Evolutionary conservation across 2,888 invertebrate genomes (phyloP), one percentile per base, ranked within the genome.

Genomic region (Nysson spinosus): DNA sequence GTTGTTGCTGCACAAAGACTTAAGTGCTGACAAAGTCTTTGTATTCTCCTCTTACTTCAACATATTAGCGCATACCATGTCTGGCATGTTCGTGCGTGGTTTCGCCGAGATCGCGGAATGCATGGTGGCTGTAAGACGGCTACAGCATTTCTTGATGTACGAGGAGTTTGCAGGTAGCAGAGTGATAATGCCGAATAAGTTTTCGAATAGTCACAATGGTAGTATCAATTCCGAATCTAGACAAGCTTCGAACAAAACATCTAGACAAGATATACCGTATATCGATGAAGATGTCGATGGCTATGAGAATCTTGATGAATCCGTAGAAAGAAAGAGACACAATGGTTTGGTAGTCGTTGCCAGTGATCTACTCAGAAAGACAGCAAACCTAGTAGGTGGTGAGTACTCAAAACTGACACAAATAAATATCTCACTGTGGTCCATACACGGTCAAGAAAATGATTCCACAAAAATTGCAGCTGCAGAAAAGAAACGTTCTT

Each of bases 21-120:
- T 96, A 68, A 92, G 93, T 0, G 93, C 95, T 0, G 93, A 93
- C 72, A 91, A 92, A 81, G 88, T 90, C 1, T 91, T 91, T 75
- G 90, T 91, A 0, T 88, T 90, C 49, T 89, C 90, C 63, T 88
- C 89, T 0, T 91, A 89, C 72, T 90, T 89, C 80, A 89, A 88
- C 68, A 88, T 90, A 17, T 81, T 91, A 3, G 87, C 90, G 0
- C 89, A 89, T 69, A 90, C 90, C 0, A 90, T 91, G 90, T 89
- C 90, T 0, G 87, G 89, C 34, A 90, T 90, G 89, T 91, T 91
- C 56, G 88, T 87, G 0, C 76, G 91, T 3, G 89, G 91, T 22
- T 80, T 91, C 11, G 87, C 91, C 0, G 91, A 91, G 65, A 88
- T 90, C 4, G 90, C 90, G 0, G 91, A 91, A 66, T 85, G 90